These are phyloP conservation scores for Xanthorhoe designata DNA, from an alignment of 2,888 invertebrate genomes.

Conservation along the genomic window DNA sequence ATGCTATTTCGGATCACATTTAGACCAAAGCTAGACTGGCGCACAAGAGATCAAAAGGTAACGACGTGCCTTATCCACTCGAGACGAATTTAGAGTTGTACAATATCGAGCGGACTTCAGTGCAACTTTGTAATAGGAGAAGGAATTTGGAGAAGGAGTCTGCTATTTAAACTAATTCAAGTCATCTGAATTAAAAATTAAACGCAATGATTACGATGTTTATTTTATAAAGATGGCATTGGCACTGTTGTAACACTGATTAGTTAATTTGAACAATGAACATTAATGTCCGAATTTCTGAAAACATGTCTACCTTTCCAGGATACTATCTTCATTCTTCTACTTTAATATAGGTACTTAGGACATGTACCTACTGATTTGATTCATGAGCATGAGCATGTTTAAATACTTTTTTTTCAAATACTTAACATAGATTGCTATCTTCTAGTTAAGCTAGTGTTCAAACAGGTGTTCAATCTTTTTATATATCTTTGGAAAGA, in stretches of 20 bases:
- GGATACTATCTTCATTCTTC: too few relatives aligned
- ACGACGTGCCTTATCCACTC: conserved; percentile 55
- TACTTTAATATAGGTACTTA: too few relatives aligned
- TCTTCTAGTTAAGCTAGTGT: neutral
- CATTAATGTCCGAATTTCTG: too few relatives aligned
- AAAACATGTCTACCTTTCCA: too few relatives aligned
- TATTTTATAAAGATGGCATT: too few relatives aligned
- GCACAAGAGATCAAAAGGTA: conserved; percentile 79
- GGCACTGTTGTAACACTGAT: too few relatives aligned
- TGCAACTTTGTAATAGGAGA: conserved; percentile 4
- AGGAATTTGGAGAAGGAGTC: neutral
- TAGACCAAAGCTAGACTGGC: conserved; percentile 75
- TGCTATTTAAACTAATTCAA: neutral
- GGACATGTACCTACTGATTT: too few relatives aligned
- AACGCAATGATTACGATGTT: too few relatives aligned
- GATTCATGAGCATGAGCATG: too few relatives aligned
- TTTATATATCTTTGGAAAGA: conserved; percentile 18
- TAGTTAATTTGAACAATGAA: too few relatives aligned
- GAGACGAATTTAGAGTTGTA: conserved; percentile 37
- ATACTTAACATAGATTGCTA: too few relatives aligned
- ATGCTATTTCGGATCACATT: conserved; percentile 76
- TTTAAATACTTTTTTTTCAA: too few relatives aligned
- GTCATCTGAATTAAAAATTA: neutral
- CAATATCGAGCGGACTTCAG: conserved; percentile 8
- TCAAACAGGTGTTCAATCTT: conserved; percentile 8